Percentiles rank a stretch among this genome's conserved stretches.
These are phyloP conservation scores for Onthophagus taurus DNA, from an alignment of 1,140 invertebrate species.

Conservation along the genomic window DNA sequence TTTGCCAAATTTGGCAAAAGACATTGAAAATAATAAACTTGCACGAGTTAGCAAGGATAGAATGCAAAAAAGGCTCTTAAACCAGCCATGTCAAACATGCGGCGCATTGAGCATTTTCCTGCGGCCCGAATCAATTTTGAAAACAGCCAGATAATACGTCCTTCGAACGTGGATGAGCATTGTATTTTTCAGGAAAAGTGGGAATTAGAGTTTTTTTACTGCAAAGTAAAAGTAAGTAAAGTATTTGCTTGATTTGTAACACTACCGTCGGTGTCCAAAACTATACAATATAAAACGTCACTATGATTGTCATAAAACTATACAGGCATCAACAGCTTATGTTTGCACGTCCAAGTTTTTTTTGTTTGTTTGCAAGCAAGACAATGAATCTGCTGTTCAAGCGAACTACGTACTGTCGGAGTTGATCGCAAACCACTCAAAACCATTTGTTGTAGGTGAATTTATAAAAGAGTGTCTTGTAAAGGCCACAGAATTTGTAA, in stretches of 20 bases:
- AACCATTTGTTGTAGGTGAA: conserved; percentile 26
- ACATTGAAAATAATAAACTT: no score
- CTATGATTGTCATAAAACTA: conserved; percentile 7
- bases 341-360: conserved; percentile 10
- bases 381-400: conserved; percentile 14
- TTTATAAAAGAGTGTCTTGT: conserved; percentile 28
- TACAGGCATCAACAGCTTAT: conserved; percentile 6
- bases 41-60: no score
- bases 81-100: no score
- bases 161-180: no score
- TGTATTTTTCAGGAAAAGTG: not conserved
- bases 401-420: conserved; percentile 21
- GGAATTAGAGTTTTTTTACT: conserved; percentile 9
- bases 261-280: conserved; percentile 6
- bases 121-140: no score
- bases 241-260: conserved; percentile 11
- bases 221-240: conserved; percentile 14
- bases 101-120: no score
- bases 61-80: no score
- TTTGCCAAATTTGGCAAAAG: no score
- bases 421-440: conserved; percentile 24
- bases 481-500: conserved; percentile 23
- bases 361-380: conserved; percentile 2
- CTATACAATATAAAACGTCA: conserved; percentile 7
- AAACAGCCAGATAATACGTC: no score